These are phyloP conservation scores for Limonius californicus DNA, from an alignment of 1,140 invertebrate species.

Conservation along the genomic window DNA sequence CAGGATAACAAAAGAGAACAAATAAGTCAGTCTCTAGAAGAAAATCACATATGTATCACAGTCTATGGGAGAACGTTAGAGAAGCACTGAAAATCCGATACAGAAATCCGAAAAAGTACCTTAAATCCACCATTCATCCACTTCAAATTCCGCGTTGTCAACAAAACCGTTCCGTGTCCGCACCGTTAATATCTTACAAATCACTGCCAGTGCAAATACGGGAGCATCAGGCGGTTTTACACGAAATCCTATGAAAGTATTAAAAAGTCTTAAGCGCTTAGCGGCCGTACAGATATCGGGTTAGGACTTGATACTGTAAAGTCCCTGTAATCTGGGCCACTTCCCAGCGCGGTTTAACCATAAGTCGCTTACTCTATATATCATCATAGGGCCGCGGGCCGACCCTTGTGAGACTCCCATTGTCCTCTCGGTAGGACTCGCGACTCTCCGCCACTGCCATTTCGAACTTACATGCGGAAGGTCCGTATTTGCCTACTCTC, in stretches of 20 bases:
- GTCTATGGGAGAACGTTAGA: not conserved
- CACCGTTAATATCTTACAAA: slow-evolving; percentile 43
- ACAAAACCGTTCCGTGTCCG: slow-evolving; percentile 27
- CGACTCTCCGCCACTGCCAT: slow-evolving; percentile 14
- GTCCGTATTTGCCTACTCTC: slow-evolving; percentile 8
- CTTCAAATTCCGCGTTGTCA: slow-evolving; percentile 22
- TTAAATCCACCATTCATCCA: slow-evolving; percentile 31
- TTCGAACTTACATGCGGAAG: slow-evolving; percentile 6
- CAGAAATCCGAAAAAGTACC: slow-evolving; percentile 16
- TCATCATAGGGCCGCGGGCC: slow-evolving; percentile 48
- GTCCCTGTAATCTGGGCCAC: slow-evolving; percentile 62
- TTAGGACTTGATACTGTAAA: slow-evolving; percentile 47
- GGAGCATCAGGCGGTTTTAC: slow-evolving; percentile 35
- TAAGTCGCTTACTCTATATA: slow-evolving; percentile 65
- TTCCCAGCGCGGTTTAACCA: slow-evolving; percentile 64
- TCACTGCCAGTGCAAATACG: slow-evolving; percentile 39
- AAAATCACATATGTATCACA: slow-evolving; percentile 9
- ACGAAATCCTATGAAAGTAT: slow-evolving; percentile 48
- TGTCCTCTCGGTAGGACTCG: slow-evolving; percentile 31
- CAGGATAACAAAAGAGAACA: not conserved
- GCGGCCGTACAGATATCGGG: slow-evolving; percentile 43
- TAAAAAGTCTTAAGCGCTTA: slow-evolving; percentile 51
- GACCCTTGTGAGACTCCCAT: slow-evolving; percentile 32
- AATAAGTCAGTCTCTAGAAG: not conserved
- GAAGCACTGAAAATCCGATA: slow-evolving; percentile 7